Percentiles rank a stretch among this genome's conserved stretches.
These are phyloP conservation scores for Lycaon pictus DNA, from an alignment of 2,113 vertebrate species.

Conservation along the genomic window DNA sequence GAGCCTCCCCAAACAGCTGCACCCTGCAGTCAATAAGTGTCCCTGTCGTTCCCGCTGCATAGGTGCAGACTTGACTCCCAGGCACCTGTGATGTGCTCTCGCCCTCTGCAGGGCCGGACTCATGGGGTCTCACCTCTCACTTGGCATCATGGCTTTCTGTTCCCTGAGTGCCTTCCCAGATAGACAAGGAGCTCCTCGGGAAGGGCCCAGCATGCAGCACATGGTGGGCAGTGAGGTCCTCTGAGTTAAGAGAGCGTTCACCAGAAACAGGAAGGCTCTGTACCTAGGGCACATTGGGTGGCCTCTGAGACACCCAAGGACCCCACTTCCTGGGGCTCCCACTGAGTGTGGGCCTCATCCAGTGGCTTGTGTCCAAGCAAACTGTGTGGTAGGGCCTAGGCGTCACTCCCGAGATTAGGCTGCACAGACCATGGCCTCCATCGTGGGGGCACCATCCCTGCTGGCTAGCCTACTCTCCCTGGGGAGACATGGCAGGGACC, in stretches of 20 bases:
- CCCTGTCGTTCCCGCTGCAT: too few species aligned
- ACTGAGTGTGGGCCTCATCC: rapidly evolving
- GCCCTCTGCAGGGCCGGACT: neutral
- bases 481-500: neutral
- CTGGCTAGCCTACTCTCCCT: rapidly evolving
- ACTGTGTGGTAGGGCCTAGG: neutral
- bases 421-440: neutral
- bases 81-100: rapidly evolving
- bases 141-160: neutral
- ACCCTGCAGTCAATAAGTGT: rapidly evolving
- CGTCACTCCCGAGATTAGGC: neutral
- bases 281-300: rapidly evolving
- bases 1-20: neutral
- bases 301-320: neutral
- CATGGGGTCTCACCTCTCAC: neutral
- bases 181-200: neutral
- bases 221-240: neutral
- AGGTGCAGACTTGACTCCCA: rapidly evolving
- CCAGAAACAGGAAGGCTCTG: neutral
- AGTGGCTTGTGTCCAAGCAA: neutral
- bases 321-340: neutral
- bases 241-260: rapidly evolving
- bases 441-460: neutral
- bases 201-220: neutral
- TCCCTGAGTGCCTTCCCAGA: rapidly evolving